Evolutionary conservation across 2,113 vertebrate species (phyloP).

Genomic region (Eurystomus gularis): DNA sequence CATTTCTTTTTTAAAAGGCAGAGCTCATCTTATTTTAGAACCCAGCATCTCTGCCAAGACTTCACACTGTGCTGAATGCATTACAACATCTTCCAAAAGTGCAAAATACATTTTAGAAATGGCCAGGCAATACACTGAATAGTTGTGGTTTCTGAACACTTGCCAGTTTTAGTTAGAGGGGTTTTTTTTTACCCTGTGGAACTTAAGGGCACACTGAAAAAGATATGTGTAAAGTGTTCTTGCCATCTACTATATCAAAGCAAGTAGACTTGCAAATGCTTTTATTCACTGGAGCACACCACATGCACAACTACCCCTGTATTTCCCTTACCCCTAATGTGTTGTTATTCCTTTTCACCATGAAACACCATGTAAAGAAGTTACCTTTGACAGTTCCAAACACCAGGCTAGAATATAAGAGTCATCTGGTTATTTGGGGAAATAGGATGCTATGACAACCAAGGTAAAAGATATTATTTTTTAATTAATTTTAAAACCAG

Average conservation of each 20-base stretch:
- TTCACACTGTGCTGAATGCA: conserved; percentile 67
- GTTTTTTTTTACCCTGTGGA: background rate
- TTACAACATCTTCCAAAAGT: conserved; percentile 64
- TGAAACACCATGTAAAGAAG: background rate
- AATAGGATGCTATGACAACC: background rate
- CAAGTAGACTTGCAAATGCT: conserved; percentile 31
- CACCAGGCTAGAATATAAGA: background rate
- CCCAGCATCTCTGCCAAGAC: conserved; percentile 41
- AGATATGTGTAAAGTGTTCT: background rate
- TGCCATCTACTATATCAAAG: conserved; percentile 41
- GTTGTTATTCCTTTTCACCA: conserved; percentile 1
- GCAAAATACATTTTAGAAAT: conserved; percentile 59
- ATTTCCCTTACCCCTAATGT: background rate
- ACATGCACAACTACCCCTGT: background rate
- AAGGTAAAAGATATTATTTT: background rate
- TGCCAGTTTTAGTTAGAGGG: conserved; percentile 6
- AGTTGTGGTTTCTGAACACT: conserved; percentile 51
- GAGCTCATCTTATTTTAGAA: conserved; percentile 57
- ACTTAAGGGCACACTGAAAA: conserved; percentile 14
- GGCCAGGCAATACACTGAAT: conserved; percentile 35
- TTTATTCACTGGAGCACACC: conserved; percentile 1
- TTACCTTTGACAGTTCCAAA: background rate
- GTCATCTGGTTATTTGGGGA: background rate
- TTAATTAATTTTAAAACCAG: background rate
- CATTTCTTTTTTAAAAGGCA: conserved; percentile 26